Percentiles rank a stretch among this genome's conserved stretches.
Evolutionary conservation across 2,113 vertebrate genomes (phyloP).

Genomic region (Hippocampus zosterae): DNA sequence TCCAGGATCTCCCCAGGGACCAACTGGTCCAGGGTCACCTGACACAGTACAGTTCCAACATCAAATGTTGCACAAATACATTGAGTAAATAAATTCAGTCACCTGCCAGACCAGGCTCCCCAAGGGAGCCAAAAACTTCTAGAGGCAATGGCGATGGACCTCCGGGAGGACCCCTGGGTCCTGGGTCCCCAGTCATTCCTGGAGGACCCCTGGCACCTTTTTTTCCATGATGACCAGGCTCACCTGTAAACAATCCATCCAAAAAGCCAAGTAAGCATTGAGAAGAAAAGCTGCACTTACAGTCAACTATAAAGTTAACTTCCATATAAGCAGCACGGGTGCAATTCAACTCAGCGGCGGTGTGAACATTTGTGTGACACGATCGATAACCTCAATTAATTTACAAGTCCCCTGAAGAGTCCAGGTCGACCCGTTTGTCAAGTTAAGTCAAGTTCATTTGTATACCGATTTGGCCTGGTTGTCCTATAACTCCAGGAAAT

Average conservation of each 20-base stretch:
- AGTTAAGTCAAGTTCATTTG: not conserved
- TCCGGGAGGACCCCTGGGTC: constrained; percentile 36
- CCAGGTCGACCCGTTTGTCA: not conserved
- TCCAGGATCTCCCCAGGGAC: constrained; percentile 52
- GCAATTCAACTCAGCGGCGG: not conserved
- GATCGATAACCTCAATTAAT: not conserved
- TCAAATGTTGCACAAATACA: not conserved
- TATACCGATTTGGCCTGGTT: constrained; percentile 57
- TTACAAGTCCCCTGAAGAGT: not conserved
- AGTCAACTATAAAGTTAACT: not conserved
- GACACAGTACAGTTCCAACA: constrained; percentile 1
- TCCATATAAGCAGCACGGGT: not conserved
- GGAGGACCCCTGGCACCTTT: constrained; percentile 41
- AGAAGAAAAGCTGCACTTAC: not conserved
- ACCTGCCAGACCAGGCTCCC: constrained; percentile 47
- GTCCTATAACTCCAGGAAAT: constrained; percentile 46
- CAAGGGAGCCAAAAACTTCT: not conserved
- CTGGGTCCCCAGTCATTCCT: constrained; percentile 51
- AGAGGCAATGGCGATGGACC: fast-evolving
- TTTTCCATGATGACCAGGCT: constrained; percentile 39
- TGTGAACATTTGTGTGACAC: not conserved
- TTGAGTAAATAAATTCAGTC: not conserved
- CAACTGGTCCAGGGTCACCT: constrained; percentile 46
- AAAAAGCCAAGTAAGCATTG: not conserved
- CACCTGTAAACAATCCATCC: constrained; percentile 36